Conservation (phyloP, 30 jellyfish, hydroid and myxozoan genomes). For the Turritopsis rubra region DNA sequence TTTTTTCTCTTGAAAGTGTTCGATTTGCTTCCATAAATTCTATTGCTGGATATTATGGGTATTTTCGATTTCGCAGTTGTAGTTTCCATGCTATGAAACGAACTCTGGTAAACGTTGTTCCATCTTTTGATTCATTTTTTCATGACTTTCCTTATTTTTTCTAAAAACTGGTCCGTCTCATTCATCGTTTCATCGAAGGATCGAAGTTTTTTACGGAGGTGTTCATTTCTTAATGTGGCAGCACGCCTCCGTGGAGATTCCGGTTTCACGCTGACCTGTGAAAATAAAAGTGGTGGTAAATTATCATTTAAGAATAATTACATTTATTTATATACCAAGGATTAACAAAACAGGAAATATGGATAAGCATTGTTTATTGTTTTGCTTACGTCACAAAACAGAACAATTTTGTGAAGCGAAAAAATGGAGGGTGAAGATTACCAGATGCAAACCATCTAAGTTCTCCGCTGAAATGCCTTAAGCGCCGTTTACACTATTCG, state of each 20-base stretch:
- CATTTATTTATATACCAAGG: neutral
- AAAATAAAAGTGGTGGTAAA: neutral
- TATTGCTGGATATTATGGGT: no score
- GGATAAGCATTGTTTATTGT: neutral
- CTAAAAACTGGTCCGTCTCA: neutral
- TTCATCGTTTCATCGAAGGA: constrained; percentile 13
- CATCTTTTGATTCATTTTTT: neutral
- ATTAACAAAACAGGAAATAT: neutral
- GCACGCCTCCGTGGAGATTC: constrained; percentile 17
- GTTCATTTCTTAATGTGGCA: constrained; percentile 2
- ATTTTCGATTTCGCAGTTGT: no score
- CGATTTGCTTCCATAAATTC: no score
- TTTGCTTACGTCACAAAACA: no score
- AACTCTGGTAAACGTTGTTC: no score
- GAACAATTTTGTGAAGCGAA: no score
- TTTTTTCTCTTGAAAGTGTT: no score
- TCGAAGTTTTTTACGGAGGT: constrained; percentile 9
- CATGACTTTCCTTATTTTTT: neutral
- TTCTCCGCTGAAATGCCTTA: no score
- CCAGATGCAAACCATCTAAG: no score
- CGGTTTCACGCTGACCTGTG: neutral
- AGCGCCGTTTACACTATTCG: no score
- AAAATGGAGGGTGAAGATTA: no score
- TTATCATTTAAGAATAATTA: neutral
- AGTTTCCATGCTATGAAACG: no score